A percentile compares a stretch with the other conserved stretches of the same genome.
Evolutionary conservation across 2,113 vertebrate genomes (phyloP).

Genomic region (Ictalurus punctatus): DNA sequence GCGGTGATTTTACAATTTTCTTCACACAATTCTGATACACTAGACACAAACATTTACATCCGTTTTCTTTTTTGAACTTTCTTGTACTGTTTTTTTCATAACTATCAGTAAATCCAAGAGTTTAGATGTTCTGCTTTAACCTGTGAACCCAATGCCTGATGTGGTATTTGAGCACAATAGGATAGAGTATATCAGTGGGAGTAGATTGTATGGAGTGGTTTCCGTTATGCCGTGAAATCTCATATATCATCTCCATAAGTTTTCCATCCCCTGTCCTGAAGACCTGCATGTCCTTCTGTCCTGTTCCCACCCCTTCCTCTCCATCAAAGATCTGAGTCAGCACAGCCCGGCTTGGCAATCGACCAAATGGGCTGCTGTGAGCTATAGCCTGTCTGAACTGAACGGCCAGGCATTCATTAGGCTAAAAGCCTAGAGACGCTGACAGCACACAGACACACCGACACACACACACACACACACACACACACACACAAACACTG

Average conservation of each 20-base stretch:
- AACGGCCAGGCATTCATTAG: conserved; percentile 67
- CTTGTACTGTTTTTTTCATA: neutral
- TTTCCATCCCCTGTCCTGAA: neutral
- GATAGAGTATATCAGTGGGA: neutral
- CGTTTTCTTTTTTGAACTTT: neutral
- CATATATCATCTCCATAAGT: conserved; percentile 12
- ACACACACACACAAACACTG: conserved; percentile 27
- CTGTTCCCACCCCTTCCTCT: conserved; percentile 28
- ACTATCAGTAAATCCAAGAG: neutral
- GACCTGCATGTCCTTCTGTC: neutral
- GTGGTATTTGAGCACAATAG: neutral
- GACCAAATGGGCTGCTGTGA: conserved; percentile 64
- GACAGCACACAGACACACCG: conserved; percentile 26
- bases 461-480: conserved; percentile 32
- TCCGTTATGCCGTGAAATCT: neutral
- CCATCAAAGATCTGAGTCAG: conserved; percentile 66
- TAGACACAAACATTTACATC: neutral
- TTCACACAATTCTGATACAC: neutral
- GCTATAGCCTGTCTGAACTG: conserved; percentile 19
- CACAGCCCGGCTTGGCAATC: conserved; percentile 52
- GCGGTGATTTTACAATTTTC: neutral
- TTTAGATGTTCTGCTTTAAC: neutral
- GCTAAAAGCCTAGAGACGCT: conserved; percentile 68
- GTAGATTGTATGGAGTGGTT: neutral
- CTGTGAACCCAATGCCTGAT: neutral